Evolutionary conservation across 2,888 invertebrate species (phyloP).

Genomic region (Bugulina stolonifera): DNA sequence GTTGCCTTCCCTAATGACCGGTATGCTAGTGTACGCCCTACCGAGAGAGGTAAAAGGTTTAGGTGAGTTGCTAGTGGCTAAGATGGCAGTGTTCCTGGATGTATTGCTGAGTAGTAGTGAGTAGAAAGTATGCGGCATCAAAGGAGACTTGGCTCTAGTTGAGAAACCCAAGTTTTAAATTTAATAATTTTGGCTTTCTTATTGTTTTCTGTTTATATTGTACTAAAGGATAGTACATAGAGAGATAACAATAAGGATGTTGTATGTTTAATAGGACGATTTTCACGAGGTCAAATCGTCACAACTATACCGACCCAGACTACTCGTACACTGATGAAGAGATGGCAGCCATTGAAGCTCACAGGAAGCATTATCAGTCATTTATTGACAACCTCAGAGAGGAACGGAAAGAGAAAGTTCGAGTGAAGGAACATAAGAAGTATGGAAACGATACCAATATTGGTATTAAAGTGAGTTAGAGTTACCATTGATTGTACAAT

Average conservation of each 20-base stretch:
- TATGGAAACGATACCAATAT: conserved; percentile 46
- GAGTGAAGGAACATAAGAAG: conserved; percentile 35
- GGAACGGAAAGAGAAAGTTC: conserved; percentile 34
- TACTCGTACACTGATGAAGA: conserved; percentile 49
- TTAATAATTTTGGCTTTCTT: no score
- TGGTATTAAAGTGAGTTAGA: conserved; percentile 40
- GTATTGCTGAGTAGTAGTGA: no score
- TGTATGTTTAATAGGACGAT: conserved; percentile 39
- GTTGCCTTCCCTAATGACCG: conserved; percentile 53
- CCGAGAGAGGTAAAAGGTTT: conserved; percentile 39
- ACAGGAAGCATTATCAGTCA: conserved; percentile 42
- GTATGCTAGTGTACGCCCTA: conserved; percentile 47
- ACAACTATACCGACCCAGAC: conserved; percentile 51
- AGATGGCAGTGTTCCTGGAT: no score
- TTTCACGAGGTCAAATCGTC: conserved; percentile 43
- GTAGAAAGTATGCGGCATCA: no score
- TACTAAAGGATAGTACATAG: no score
- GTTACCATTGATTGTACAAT: no score
- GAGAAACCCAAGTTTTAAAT: no score
- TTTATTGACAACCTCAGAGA: conserved; percentile 41
- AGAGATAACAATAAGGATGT: no score
- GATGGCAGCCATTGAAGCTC: conserved; percentile 35
- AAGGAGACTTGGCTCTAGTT: no score
- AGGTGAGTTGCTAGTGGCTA: conserved; percentile 42
- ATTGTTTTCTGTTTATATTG: no score